Evolutionary conservation across 2,113 vertebrate genomes (phyloP).

Genomic region (Ammodytes marinus): DNA sequence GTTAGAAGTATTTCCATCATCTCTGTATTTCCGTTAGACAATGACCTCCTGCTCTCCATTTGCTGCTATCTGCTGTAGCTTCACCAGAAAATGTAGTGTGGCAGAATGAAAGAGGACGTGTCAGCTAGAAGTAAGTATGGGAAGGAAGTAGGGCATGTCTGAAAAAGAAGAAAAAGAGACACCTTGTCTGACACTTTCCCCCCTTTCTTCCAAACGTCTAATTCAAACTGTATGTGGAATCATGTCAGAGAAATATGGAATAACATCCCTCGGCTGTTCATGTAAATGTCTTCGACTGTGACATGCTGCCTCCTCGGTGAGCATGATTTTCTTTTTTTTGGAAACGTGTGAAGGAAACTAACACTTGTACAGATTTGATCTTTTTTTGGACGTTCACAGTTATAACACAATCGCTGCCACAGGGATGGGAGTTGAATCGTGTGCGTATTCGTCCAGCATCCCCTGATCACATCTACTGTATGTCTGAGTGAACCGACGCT

Average conservation of each 20-base stretch:
- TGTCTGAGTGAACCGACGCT: constrained; percentile 23
- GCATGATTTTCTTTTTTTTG: constrained; percentile 19
- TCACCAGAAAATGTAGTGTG: neutral
- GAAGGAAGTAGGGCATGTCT: constrained; percentile 33
- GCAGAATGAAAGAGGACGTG: constrained; percentile 47
- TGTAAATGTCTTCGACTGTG: constrained; percentile 40
- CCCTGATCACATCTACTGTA: constrained; percentile 27
- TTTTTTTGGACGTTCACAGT: constrained; percentile 1
- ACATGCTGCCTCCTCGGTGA: neutral
- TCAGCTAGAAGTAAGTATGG: constrained; percentile 43
- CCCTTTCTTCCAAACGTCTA: constrained; percentile 31
- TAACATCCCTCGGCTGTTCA: constrained; percentile 56
- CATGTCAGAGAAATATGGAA: constrained; percentile 54
- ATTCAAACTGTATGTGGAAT: constrained; percentile 56
- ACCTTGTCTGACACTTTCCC: constrained; percentile 18
- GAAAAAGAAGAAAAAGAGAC: constrained; percentile 41
- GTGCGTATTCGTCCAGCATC: constrained; percentile 42
- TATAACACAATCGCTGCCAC: neutral
- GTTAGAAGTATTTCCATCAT: neutral
- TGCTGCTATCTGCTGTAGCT: neutral
- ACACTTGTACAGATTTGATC: constrained; percentile 30
- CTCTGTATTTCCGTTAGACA: neutral
- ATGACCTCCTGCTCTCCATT: neutral
- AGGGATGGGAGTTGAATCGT: neutral
- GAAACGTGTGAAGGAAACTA: constrained; percentile 29